Evolutionary conservation across 2,888 invertebrate genomes (phyloP), one percentile per base, ranked within the genome.

Genomic region (Eupeodes luniger): DNA sequence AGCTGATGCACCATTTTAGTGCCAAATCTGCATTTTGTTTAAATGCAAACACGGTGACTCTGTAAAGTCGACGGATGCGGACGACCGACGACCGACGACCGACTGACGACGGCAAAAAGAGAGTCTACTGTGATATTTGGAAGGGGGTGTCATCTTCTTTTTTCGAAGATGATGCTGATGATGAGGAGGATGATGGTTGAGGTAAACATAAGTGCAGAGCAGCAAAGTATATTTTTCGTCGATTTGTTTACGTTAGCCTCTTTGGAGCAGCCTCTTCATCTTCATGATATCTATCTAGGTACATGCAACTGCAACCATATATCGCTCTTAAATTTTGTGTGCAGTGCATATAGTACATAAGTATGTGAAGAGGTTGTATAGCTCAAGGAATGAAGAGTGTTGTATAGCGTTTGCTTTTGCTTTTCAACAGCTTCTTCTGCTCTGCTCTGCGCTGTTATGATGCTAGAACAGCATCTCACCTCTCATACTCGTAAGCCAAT

Each of bases 201-300:
- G 87, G 80, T 84, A 87, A 87, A 87, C 87, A 84, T 84, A 80
- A 80, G 84, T 84, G 70, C 80, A 80, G 27, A 27, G 80, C 84
- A 76, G 75, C 53, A 44, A 76, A 70, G 51, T 72, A 81, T 85
- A 85, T 85, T 74, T 88, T 88, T 88, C 66, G 81, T 85, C 88
- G 81, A 88, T 88, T 85, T 85, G 88, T 81, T 85, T 85, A 81
- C 85, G 81, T 85, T 88, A 57, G 87, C 87, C 80, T 84, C 87
- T 85, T 81, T 84, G 62, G 75, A 84, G 81, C 74, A 81, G 61
- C 66, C 76, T 53, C 61, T 49, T 57, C 16, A 53, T 55, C 36
- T 27, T 27, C 9, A 9, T n/a, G 16, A 14, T n/a, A 49, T 27
- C 19, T 40, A 66, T 40, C 3, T 51, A 27, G 6, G 7, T 34